Conservation (phyloP, 2,888 invertebrate genomes). For the Beris chalybata region DNA sequence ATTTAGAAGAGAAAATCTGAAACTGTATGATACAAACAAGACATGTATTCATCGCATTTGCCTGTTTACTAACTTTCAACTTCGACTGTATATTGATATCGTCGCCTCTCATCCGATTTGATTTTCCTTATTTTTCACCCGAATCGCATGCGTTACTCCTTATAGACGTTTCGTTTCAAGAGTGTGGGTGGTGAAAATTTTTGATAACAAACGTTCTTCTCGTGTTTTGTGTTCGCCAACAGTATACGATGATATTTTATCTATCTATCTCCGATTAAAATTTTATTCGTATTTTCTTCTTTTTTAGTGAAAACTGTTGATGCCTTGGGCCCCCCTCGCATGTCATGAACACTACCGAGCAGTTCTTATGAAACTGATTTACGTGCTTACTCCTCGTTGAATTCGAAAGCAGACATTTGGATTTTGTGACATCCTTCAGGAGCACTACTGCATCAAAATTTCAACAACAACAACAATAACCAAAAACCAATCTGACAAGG, state of each 20-base stretch:
- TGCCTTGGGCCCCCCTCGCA: constrained; percentile 14
- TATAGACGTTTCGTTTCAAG: background rate
- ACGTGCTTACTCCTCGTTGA: constrained; percentile 1
- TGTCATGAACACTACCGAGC: constrained; percentile 1
- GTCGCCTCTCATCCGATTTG: constrained; percentile 3
- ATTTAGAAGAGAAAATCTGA: too few species aligned
- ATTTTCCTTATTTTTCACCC: background rate
- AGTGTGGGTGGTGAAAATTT: background rate
- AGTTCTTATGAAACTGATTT: constrained; percentile 1
- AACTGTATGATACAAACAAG: too few species aligned
- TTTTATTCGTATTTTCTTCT: constrained; percentile 4
- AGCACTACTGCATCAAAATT: too few species aligned
- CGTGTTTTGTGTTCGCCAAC: constrained; percentile 1
- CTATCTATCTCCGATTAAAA: background rate
- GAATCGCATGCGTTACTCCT: constrained; percentile 12
- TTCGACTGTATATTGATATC: background rate
- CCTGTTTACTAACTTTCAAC: background rate
- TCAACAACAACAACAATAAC: too few species aligned
- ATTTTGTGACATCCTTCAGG: too few species aligned
- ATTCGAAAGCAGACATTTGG: background rate
- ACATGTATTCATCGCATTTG: too few species aligned
- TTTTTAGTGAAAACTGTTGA: constrained; percentile 15
- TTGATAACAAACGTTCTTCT: constrained; percentile 2
- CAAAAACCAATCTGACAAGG: background rate
- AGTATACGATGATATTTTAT: background rate